Percentiles rank a stretch among this genome's conserved stretches.
Conservation (phyloP, 2,113 vertebrate species). For the Lampris megalopsis region DNA sequence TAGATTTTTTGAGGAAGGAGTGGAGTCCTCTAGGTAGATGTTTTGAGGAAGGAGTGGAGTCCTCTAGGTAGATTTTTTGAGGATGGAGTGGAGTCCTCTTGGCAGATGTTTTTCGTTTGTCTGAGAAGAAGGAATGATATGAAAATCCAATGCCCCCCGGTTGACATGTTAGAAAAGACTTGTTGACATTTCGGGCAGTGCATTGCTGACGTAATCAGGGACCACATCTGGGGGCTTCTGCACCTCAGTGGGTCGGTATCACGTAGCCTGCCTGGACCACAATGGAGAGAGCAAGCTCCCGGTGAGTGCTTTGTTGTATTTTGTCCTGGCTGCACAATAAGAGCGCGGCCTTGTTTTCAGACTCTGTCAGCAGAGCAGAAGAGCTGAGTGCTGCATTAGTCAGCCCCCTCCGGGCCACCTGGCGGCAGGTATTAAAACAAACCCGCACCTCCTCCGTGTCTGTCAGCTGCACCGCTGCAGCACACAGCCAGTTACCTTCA, state of each 20-base stretch:
- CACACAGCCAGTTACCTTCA: neutral
- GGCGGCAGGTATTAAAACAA: conserved; percentile 46
- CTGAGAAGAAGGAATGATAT: too few species aligned
- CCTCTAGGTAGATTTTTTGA: too few species aligned
- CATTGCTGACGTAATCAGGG: conserved; percentile 42
- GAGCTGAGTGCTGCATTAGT: conserved; percentile 62
- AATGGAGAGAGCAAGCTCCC: conserved; percentile 53
- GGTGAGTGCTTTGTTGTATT: conserved; percentile 66
- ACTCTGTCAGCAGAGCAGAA: conserved; percentile 75
- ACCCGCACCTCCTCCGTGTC: conserved; percentile 4
- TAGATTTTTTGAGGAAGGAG: too few species aligned
- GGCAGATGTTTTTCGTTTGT: too few species aligned
- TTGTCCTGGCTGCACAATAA: conserved; percentile 61
- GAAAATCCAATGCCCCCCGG: too few species aligned
- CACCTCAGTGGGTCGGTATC: conserved; percentile 36
- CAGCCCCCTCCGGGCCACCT: conserved; percentile 56
- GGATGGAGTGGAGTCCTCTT: too few species aligned
- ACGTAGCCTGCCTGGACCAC: conserved; percentile 37
- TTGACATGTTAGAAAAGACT: neutral
- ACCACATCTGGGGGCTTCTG: conserved; percentile 45
- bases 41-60: too few species aligned
- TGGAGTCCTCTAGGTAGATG: too few species aligned
- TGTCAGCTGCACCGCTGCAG: conserved; percentile 6
- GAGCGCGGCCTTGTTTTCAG: conserved; percentile 52
- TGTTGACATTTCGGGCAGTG: neutral